Evolutionary conservation across 2,113 vertebrate species (phyloP), one percentile per base, ranked within the genome.

Genomic region (Casuarius casuarius): DNA sequence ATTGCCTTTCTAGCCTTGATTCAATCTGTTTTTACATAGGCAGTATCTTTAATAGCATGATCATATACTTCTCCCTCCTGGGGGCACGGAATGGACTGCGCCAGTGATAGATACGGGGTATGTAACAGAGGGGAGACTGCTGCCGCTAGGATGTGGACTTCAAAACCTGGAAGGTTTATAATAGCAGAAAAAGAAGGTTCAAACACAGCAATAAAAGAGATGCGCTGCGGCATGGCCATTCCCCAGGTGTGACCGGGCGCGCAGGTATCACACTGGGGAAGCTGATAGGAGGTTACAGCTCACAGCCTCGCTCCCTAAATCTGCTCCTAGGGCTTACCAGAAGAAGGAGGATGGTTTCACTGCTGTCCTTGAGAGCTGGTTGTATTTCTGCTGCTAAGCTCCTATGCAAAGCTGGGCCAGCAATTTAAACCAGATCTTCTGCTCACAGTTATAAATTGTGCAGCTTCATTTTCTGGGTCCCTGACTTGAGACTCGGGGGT

Each of bases 1-100:
- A 97, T 95, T 95, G 81, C 89, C 87, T 95, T 89, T 96, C 89
- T 72, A 95, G 81, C 66, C 77, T 90, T 92, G 81, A 94, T 95
- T 95, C 91, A 91, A 76, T n/a, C 33, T 74, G 66, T 85, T 89
- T 95, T 95, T 94, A 84, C 95, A 96, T 91, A 95, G 66, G 22
- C 77, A 97, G 95, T 91, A 95, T 87, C 89, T 82, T 92, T 91
- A 95, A 94, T 95, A 79, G 74, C 87, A 42, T 79, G 93, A 92
- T 95, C 91, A 84, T 52, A 61, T n/a, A 73, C 70, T 92, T 76
- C 62, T 94, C 77, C 81, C 87, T 91, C 94, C 96, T 89, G 93
- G 0, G 7, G 66, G 93, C 87, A 66, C 58, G 6, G 59, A 94
- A 95, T 29, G 66, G 89, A 79, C 0, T 0, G 70, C 38, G 18